These are phyloP conservation scores for Rhagium mordax DNA, from an alignment of 2,888 invertebrate species.

Conservation along the genomic window DNA sequence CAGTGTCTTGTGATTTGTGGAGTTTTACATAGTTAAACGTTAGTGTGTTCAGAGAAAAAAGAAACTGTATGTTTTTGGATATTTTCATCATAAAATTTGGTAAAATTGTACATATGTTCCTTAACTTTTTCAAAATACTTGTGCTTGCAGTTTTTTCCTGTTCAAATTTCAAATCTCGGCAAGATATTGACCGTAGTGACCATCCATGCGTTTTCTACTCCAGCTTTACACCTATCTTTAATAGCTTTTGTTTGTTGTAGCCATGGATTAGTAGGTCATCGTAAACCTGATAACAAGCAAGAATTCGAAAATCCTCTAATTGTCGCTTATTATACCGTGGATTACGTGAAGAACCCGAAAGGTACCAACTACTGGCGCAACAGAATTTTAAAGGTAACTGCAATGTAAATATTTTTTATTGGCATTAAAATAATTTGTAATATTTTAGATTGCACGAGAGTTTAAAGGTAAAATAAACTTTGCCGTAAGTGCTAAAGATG, in stretches of 20 bases:
- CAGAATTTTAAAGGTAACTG: slow-evolving; percentile 89
- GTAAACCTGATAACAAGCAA: slow-evolving; percentile 86
- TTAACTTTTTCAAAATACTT: too few relatives aligned
- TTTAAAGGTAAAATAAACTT: slow-evolving; percentile 79
- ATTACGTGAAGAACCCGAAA: slow-evolving; percentile 97
- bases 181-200: too few relatives aligned
- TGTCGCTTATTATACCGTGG: slow-evolving; percentile 93
- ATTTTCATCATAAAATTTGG: too few relatives aligned
- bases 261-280: slow-evolving; percentile 93
- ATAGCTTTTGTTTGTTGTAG: slow-evolving; percentile 54
- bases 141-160: too few relatives aligned
- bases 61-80: too few relatives aligned
- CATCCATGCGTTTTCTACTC: too few relatives aligned
- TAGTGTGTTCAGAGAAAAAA: too few relatives aligned
- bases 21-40: too few relatives aligned
- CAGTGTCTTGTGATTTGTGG: too few relatives aligned
- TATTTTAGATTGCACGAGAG: slow-evolving; percentile 74
- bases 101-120: too few relatives aligned
- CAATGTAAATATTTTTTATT: slow-evolving; percentile 6
- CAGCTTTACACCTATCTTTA: too few relatives aligned
- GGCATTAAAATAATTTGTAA: neutral
- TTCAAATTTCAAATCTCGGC: too few relatives aligned
- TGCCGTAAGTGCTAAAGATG: slow-evolving; percentile 93
- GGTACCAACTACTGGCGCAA: slow-evolving; percentile 99
- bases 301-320: slow-evolving; percentile 93